phyloP scores from a whole-genome alignment of 2,888 invertebrate genomes.

The Acrocyrtus sp. region DNA sequence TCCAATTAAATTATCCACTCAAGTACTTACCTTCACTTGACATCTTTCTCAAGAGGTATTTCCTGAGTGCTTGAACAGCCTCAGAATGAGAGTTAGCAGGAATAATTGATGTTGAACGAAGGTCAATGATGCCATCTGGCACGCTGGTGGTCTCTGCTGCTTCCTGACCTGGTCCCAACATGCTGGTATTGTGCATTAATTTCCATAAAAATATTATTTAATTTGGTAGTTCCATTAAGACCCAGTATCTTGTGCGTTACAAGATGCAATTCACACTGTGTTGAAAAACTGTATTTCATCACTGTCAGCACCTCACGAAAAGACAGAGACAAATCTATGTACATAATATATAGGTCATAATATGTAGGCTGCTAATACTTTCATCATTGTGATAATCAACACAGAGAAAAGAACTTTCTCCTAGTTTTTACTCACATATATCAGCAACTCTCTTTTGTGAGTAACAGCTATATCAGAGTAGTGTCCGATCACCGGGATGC shows the following conservation, averaged over 20 bases:
- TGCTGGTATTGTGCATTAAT: background rate
- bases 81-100: constrained; percentile 40
- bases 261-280: no score
- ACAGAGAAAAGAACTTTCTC: background rate
- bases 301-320: no score
- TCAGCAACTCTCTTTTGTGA: no score
- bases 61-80: constrained; percentile 48
- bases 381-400: background rate
- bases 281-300: no score
- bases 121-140: constrained; percentile 16
- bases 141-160: background rate
- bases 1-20: no score
- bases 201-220: background rate
- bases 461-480: background rate
- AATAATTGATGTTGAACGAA: constrained; percentile 10
- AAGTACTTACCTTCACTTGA: constrained; percentile 50
- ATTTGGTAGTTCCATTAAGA: no score
- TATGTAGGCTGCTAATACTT: background rate
- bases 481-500: constrained; percentile 28
- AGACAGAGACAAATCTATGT: no score
- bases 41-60: constrained; percentile 47
- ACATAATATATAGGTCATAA: background rate
- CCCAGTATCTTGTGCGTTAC: no score
- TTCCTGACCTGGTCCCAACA: constrained; percentile 16
- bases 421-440: background rate